A percentile compares a stretch with the other conserved stretches of the same genome.
phyloP scores from a whole-genome alignment of 2,113 vertebrate genomes.

The Arothron firmamentum region DNA sequence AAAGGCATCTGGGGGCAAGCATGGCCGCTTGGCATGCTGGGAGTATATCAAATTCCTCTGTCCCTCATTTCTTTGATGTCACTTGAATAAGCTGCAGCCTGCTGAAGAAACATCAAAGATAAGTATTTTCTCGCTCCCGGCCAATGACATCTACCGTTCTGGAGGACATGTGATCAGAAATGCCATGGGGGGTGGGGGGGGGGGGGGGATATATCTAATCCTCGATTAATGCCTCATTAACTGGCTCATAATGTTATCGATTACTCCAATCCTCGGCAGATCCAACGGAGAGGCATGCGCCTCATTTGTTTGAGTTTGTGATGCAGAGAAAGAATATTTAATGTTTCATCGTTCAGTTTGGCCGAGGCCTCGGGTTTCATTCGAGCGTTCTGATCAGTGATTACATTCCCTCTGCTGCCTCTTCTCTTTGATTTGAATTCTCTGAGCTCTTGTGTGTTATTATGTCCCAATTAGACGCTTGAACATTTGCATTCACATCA shows the following conservation, averaged over 20 bases:
- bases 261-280: conserved; percentile 24
- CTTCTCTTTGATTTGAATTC: conserved; percentile 40
- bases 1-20: conserved; percentile 23
- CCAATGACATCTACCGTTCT: conserved; percentile 18
- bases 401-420: conserved; percentile 19
- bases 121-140: not conserved
- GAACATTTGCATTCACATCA: not conserved
- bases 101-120: conserved; percentile 59
- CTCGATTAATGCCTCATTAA: conserved; percentile 48
- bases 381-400: conserved; percentile 23
- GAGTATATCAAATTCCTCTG: conserved; percentile 41
- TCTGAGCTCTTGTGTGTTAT: conserved; percentile 24
- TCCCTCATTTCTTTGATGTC: conserved; percentile 65
- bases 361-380: conserved; percentile 17
- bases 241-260: conserved; percentile 43
- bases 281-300: conserved; percentile 14
- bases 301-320: conserved; percentile 17
- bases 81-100: conserved; percentile 51
- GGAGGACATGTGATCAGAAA: conserved; percentile 28
- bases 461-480: conserved; percentile 3
- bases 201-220: conserved; percentile 15
- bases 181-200: conserved; percentile 16
- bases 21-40: conserved; percentile 35
- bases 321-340: conserved; percentile 31
- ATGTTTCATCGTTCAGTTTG: conserved; percentile 22